phyloP scores from a whole-genome alignment of 2,888 invertebrate species.

The Podotricha telesiphe region DNA sequence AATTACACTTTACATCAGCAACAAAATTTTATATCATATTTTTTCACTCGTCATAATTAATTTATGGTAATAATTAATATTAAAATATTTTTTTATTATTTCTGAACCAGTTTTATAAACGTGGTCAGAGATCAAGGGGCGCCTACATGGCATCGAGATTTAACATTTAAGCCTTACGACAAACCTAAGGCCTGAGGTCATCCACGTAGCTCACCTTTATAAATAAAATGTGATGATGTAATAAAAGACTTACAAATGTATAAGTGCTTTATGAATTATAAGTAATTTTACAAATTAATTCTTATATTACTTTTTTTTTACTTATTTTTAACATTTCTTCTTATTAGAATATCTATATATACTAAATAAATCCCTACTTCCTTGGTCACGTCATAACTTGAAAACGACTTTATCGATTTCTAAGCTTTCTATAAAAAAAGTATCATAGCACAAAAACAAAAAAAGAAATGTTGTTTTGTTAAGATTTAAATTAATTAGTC shows the following conservation, averaged over 20 bases:
- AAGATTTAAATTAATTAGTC: no score
- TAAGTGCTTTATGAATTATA: conserved; percentile 33
- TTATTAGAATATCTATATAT: no score
- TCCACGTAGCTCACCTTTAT: conserved; percentile 64
- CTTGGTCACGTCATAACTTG: no score
- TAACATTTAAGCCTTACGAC: conserved; percentile 30
- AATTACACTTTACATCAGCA: background rate
- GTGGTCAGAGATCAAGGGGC: conserved; percentile 16
- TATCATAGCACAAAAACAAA: no score
- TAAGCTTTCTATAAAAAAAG: no score
- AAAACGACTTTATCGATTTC: no score
- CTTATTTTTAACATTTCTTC: no score
- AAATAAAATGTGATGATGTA: conserved; percentile 64
- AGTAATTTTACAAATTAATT: background rate
- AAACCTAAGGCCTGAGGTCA: conserved; percentile 56
- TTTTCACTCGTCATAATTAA: background rate
- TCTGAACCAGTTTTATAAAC: conserved; percentile 31
- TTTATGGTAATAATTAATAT: background rate
- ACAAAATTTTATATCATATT: background rate
- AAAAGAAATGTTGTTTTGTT: no score
- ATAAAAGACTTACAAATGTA: conserved; percentile 52
- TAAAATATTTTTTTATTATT: background rate
- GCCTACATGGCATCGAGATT: conserved; percentile 23
- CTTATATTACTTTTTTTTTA: background rate
- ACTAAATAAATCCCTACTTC: no score